Evolutionary conservation across 2,113 vertebrate species (phyloP), one percentile per base, ranked within the genome.

Genomic region (Monarcha castaneiventris): DNA sequence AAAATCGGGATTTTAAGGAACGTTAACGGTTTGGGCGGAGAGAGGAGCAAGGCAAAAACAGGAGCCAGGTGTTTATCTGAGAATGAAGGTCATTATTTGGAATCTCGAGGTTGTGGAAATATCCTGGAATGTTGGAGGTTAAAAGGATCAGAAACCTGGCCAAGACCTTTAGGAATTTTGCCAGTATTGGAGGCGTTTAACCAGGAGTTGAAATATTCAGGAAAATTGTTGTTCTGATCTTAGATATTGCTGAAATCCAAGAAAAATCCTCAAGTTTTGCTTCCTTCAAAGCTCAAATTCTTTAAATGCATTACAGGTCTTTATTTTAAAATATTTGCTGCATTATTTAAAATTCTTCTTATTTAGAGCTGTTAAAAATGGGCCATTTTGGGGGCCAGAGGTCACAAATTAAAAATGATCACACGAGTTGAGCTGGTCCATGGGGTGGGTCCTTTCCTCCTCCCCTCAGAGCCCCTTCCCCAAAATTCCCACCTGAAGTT

Each of bases 1-100:
- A 94, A 97, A 89, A 94, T 94, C 32, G 33, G 62, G 93, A 93
- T 95, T 97, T 46, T 43, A 52, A 88, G 84, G 48, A 82, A 39
- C 6, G 37, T 72, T 52, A 23, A 23, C 10, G 4, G 48, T 15
- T 83, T 48, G 48, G 48, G 51, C 58, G 20, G 51, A 25, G 51
- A n/a, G 76, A 56, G 88, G n/a, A 49, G 71, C 51, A 1, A n/a
- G 54, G 29, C 30, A 14, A 46, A 69, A 63, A 37, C 52, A 62
- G 48, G 32, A 75, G 59, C 13, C 30, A 43, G 64, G 52, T 61
- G 49, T 44, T 87, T 37, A 23, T 14, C 7, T 11, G 33, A 30
- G 52, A 67, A 39, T 21, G 7, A 7, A 37, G 14, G 8, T 16
- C 2, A 5, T 37, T 32, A 3, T n/a, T 73, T 71, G 69, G 32